Base-by-base conservation (phyloP, 92 coral and sea anemone genomes). In the Galaxea fascicularis region DNA sequence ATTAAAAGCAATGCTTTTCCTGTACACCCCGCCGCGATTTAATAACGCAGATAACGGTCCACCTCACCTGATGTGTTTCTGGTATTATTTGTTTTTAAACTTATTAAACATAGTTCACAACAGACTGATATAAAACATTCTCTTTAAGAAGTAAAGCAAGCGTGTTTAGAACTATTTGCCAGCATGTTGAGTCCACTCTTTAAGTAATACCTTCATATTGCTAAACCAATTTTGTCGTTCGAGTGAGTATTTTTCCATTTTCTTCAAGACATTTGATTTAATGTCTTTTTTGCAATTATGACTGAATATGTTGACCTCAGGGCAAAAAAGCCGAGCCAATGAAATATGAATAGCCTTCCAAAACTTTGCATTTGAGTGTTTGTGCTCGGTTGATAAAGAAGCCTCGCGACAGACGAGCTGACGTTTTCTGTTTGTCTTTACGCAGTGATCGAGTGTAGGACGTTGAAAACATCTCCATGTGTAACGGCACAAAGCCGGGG, bases 21-120 rank as follows among this genome's bases (percentile, higher is more conserved):
- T 71, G 56, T 45, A 41, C 87, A 35, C 87, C 87, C 87, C 87
- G 82, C 52, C 41, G 87, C 14, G 87, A 83, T 83, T 16, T 39
- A 83, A 83, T 83, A 83, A 83, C 28, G 25, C 24, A 73, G 74
- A 73, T 74, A 83, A 83, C 87, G 87, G 67, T 72, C 53, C 31
- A 64, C 58, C 65, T 62, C 74, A 52, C 80, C 52, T 73, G 65
- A 73, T 73, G 81, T 83, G 63, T 74, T 72, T 73, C 62, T 62
- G 51, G 24, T 30, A 78, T 82, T 54, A 70, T 53, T 82, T 54
- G 77, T 82, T 70, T 82, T 24, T 70, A 54, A 54, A 82, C 58
- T 56, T 70, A 70, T 56, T 66, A 82, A 28, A 41, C 70, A 45
- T 57, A 57, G 26, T 22, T 16, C 27, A 80, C 70, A 74, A 44